Evolutionary conservation across 1,140 invertebrate genomes (phyloP), one percentile per base, ranked within the genome.

Genomic region (Cyclargus thomasi): DNA sequence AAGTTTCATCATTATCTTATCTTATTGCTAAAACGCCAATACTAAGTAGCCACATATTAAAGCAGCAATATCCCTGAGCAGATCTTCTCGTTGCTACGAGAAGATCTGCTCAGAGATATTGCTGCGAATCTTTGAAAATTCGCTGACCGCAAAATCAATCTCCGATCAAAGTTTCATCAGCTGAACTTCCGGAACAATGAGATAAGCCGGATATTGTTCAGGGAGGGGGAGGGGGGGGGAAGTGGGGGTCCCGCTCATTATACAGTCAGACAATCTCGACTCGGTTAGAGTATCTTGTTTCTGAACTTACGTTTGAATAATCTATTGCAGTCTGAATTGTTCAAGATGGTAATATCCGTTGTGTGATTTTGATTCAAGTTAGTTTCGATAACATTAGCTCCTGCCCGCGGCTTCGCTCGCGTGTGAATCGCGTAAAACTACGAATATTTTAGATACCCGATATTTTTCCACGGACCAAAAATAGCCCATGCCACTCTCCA

Each of bases 141-240:
- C 29, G 22, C 22, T 62, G 39, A 47, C 39, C 39, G 4, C 14
- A 47, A 47, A 47, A 47, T 47, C 39, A 47, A 47, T 47, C 39
- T 47, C 39, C 39, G 39, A 47, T 47, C 39, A 47, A 47, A 47
- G 39, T 47, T 47, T 47, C 39, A 47, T 47, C 39, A 47, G 39
- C 14, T 11, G 39, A 47, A 47, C 10, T 16, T 47, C 39, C 10
- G 18, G 21, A 20, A 23, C 59, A 62, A 20, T 14, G 39, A 47
- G 39, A 47, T 47, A 47, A 47, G 39, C 39, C 39, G 39, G 39
- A 47, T 47, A 47, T 47, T 47, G 39, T 47, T 47, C 5, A 47
- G 39, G 39, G 10, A 47, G 39, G 11, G 10, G 39, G 36, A 8
- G 10, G 11, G 1, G 8, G 39, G 11, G 14, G 39, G 1, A 47